Percentiles rank a stretch among this genome's conserved stretches.
These are phyloP conservation scores for Hermaeophaga mercurialis DNA, from an alignment of 2,888 invertebrate species.

Conservation along the genomic window DNA sequence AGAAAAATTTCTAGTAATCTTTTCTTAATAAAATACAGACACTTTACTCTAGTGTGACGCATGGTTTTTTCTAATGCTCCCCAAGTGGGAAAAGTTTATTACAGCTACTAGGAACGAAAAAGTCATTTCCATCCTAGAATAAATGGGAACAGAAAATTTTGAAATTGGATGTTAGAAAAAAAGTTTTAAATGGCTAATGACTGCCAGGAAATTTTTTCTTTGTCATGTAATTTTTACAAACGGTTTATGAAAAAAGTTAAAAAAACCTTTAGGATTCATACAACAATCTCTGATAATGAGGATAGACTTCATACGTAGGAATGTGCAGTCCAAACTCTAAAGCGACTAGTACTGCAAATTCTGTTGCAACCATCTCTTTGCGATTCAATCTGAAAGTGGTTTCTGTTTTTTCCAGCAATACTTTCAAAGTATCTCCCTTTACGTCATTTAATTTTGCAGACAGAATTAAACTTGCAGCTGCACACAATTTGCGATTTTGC, in stretches of 20 bases:
- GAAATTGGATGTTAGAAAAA: no score
- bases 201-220: no score
- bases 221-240: no score
- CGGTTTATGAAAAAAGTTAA: not conserved
- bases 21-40: no score
- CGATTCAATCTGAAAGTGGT: conserved; percentile 87
- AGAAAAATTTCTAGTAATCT: no score
- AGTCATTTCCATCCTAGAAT: no score
- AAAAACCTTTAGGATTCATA: conserved; percentile 80
- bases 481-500: conserved; percentile 92
- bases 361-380: conserved; percentile 87
- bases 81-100: no score
- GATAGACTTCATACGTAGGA: conserved; percentile 88
- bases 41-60: no score
- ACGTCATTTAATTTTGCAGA: conserved; percentile 97
- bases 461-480: conserved; percentile 90
- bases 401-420: conserved; percentile 92
- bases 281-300: conserved; percentile 92
- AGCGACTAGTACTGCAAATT: conserved; percentile 93
- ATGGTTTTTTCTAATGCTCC: no score
- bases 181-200: no score
- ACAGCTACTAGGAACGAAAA: no score
- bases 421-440: conserved; percentile 85
- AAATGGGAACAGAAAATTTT: no score
- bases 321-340: conserved; percentile 93